Evolutionary conservation across 1,140 invertebrate species (phyloP).

Genomic region (Sesamia nonagrioides): DNA sequence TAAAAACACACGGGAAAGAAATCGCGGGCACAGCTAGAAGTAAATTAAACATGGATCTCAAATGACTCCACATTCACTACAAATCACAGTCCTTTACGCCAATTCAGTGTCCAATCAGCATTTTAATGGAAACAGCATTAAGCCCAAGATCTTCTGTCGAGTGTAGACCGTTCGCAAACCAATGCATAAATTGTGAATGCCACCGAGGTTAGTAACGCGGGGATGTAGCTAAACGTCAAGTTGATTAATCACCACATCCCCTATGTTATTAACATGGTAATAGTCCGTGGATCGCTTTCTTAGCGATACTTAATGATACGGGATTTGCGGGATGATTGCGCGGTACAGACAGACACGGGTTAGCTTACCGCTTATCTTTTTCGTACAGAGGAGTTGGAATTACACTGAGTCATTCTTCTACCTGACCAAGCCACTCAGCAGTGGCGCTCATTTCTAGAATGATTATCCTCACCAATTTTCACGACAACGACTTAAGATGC

Average conservation of each 20-base stretch:
- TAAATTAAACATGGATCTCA: background rate
- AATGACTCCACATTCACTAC: background rate
- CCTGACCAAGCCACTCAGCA: background rate
- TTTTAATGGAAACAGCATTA: constrained; percentile 40
- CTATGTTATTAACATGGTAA: constrained; percentile 86
- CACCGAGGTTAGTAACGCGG: constrained; percentile 73
- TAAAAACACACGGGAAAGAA: too few relatives aligned
- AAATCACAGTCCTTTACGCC: constrained; percentile 6
- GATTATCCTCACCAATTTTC: background rate
- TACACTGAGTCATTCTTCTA: constrained; percentile 8
- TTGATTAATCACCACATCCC: constrained; percentile 85
- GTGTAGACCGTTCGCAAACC: constrained; percentile 64
- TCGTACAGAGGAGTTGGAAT: constrained; percentile 61
- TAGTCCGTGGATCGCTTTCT: constrained; percentile 85
- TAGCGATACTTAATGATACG: constrained; percentile 86
- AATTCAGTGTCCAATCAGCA: constrained; percentile 35
- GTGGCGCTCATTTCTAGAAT: background rate
- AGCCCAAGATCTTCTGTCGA: constrained; percentile 43
- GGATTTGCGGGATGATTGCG: constrained; percentile 85
- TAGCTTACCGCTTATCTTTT: constrained; percentile 70
- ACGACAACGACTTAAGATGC: background rate
- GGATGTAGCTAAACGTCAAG: constrained; percentile 77
- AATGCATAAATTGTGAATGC: constrained; percentile 83
- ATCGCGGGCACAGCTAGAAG: too few relatives aligned
- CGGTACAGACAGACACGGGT: constrained; percentile 58